Conservation (phyloP, 2,888 invertebrate genomes). For the Tenthredo notha region DNA sequence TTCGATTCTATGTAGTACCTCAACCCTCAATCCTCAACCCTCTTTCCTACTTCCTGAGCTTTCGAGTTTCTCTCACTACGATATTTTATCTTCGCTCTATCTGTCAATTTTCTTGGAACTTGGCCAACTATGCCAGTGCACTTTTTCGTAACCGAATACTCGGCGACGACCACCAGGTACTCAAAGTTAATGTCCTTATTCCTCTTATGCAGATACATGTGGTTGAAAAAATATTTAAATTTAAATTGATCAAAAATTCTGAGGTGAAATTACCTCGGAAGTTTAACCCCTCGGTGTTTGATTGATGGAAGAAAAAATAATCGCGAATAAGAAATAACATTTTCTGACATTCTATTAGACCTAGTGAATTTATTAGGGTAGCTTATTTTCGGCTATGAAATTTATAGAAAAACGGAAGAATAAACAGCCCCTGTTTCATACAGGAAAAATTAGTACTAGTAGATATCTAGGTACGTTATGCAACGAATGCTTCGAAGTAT, state of each 20-base stretch:
- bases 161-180: not conserved
- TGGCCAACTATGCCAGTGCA: constrained; percentile 22
- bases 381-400: not conserved
- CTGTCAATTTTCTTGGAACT: constrained; percentile 42
- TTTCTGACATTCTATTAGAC: not conserved
- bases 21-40: not conserved
- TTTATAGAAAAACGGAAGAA: not conserved
- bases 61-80: constrained; percentile 2
- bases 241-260: not conserved
- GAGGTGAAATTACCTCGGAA: not conserved
- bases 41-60: constrained; percentile 24
- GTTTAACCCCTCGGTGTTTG: not conserved
- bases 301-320: not conserved
- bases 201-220: no score
- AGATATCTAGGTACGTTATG: constrained; percentile 35
- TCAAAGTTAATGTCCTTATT: no score
- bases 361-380: not conserved
- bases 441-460: not conserved
- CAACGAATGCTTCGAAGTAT: constrained; percentile 26
- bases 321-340: not conserved
- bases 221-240: not conserved
- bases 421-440: not conserved
- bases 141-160: not conserved
- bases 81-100: not conserved
- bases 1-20: constrained; percentile 29